Base-by-base conservation (phyloP, 2,113 vertebrate species). In the Patagioenas fasciata region DNA sequence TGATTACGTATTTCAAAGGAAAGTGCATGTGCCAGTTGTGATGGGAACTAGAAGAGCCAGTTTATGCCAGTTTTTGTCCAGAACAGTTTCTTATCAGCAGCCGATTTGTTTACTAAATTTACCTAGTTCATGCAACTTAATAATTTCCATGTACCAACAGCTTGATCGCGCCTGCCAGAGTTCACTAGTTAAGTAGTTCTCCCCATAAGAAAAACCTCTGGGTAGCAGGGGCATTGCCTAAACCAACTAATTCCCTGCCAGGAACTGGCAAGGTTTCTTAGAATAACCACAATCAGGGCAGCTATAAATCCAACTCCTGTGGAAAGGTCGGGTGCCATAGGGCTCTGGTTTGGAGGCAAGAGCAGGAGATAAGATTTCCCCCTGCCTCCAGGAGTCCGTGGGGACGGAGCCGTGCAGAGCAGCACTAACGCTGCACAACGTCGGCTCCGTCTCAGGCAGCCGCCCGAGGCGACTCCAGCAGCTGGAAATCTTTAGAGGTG, bases 401-500 rank as follows among this genome's bases (percentile, higher is more conserved):
- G 74, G 88, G 88, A 18, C 0, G 5, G 62, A 23, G 1, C 42
- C 1, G 1, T 51, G 58, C 66, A 9, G 71, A 88, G 81, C 85
- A 66, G 88, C 64, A 29, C 5, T 10, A 61, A 36, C 10, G 0
- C 62, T 3, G 19, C 65, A 28, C 31, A 1, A 2, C 80, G 21
- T 18, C 16, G 0, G 32, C 72, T 80, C 83, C 6, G 25, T 1
- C 25, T 36, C 42, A 36, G 62, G 40, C 77, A 89, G 61, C 54
- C 82, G 74, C 91, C 65, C 18, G 20, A 38, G 78, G 83, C 78
- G 57, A 15, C 79, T 92, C 32, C 89, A 82, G 91, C 74, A 77
- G 89, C 87, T 96, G 93, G 79, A 58, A 77, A 51, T 21, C 85
- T 64, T 75, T 5, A 62, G 58, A 93, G 67, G 17, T 73, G 85